These are phyloP conservation scores for Platorchestia sp. DNA, from an alignment of 1,140 invertebrate species.

Conservation along the genomic window DNA sequence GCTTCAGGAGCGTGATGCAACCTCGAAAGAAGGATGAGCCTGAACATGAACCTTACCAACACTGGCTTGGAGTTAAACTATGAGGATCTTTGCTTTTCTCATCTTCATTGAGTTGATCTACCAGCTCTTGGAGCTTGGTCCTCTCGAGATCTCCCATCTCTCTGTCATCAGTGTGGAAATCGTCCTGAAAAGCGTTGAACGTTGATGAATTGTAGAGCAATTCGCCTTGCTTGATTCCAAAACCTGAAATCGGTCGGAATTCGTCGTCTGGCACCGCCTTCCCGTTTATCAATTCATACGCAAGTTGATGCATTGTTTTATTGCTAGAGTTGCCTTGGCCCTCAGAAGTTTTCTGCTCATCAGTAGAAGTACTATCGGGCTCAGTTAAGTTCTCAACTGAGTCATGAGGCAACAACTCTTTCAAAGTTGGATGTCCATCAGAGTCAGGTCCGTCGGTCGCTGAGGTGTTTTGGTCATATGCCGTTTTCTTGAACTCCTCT, in stretches of 20 bases:
- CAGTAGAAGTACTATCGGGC: not conserved
- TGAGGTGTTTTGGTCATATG: not conserved
- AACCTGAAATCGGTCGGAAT: not conserved
- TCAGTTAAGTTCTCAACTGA: not conserved
- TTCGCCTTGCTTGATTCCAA: slow-evolving; percentile 21
- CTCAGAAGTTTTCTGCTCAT: not conserved
- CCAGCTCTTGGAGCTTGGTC: not conserved
- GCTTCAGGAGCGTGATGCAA: not conserved
- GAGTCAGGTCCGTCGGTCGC: not conserved
- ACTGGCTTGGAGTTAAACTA: not conserved
- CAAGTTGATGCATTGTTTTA: slow-evolving; percentile 30
- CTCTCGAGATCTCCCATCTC: slow-evolving; percentile 1
- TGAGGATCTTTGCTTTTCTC: not conserved
- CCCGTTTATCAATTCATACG: not conserved
- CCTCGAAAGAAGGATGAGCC: not conserved
- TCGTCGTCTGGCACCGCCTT: not conserved
- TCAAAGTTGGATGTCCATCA: not conserved
- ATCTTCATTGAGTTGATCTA: slow-evolving; percentile 10
- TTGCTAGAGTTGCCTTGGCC: not conserved
- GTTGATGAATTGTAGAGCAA: not conserved
- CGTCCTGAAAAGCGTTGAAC: slow-evolving; percentile 23
- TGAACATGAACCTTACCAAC: not conserved
- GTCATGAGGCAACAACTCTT: slow-evolving; percentile 6
- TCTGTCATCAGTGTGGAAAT: slow-evolving; percentile 3
- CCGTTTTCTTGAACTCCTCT: not conserved